Evolutionary conservation across 2,888 invertebrate species (phyloP).

Genomic region (Xanthorhoe designata): DNA sequence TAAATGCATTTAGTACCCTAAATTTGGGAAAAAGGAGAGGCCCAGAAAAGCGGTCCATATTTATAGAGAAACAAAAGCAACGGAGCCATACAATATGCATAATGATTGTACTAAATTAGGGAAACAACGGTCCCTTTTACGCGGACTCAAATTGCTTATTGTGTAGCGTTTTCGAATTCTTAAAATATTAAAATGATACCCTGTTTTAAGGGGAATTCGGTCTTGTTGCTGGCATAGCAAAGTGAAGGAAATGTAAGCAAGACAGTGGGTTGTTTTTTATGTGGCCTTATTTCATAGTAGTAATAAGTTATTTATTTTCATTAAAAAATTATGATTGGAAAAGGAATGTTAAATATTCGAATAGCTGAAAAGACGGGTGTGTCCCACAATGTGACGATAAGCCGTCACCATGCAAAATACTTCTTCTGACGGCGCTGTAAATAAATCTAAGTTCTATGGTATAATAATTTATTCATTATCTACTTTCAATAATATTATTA

Average conservation of each 20-base stretch:
- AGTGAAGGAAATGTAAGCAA: not conserved
- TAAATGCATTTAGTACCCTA: slow-evolving; percentile 31
- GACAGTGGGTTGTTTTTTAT: not conserved
- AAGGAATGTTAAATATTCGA: no score
- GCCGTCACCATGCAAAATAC: no score
- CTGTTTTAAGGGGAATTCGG: slow-evolving; percentile 17
- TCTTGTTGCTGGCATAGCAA: slow-evolving; percentile 6
- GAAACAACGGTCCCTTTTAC: slow-evolving; percentile 67
- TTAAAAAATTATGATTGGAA: no score
- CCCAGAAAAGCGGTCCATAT: slow-evolving; percentile 70
- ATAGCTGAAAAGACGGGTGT: no score
- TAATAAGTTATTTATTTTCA: not conserved
- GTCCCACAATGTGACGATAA: no score
- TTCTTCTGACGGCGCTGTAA: no score
- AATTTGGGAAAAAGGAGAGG: slow-evolving; percentile 65
- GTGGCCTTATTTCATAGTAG: not conserved
- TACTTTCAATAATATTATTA: not conserved
- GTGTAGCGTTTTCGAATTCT: slow-evolving; percentile 61
- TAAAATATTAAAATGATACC: slow-evolving; percentile 39
- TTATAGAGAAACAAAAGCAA: slow-evolving; percentile 79
- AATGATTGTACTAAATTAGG: slow-evolving; percentile 81
- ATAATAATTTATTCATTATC: no score
- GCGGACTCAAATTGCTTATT: slow-evolving; percentile 75
- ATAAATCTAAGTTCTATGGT: no score
- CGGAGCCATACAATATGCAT: slow-evolving; percentile 79